Base-by-base conservation (phyloP, 2,797 vertebrate genomes). In the Crocidura indochinensis region DNA sequence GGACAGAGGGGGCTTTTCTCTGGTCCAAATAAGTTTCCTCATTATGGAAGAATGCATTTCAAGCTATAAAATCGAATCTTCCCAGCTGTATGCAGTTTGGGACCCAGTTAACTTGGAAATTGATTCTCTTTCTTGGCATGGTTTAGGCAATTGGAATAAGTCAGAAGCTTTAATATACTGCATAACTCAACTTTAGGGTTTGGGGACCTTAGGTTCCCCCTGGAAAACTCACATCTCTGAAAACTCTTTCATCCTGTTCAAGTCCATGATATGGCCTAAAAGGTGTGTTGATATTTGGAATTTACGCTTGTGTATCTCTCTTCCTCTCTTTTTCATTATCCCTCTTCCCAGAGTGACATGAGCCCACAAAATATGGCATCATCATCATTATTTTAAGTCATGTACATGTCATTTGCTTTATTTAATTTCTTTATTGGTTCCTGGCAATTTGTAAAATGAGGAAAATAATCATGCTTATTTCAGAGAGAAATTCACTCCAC, bases 61-160 rank as follows among this genome's bases (percentile, higher is more conserved):
- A 62, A 29, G 73, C 17, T 78, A 29, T 64, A 51, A 62, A 75
- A 72, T 88, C 79, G 75, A 78, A 95, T 94, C 81, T 89, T 10
- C 53, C 56, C 47, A 87, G 74, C 60, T 64, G 15, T 20, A 19
- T 65, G 20, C 24, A 62, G 56, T 67, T 91, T 72, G 62, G 44
- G 90, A 94, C 31, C 51, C 62, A 86, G 79, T 93, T 84, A 91
- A 65, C 47, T 84, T 82, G 65, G 51, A 95, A 91, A 90, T 78
- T 47, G 73, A 91, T 94, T 93, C 80, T 93, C 82, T 93, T 76
- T 49, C 78, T 80, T n/a, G 69, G 71, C 53, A 72, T 69, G 88
- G 65, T 91, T 19, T 26, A 74, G 53, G 27, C 44, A 84, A 62
- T 46, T 84, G 89, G 85, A 93, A 88, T 93, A 89, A 87, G 67